These are phyloP conservation scores for Datnioides undecimradiatus DNA, from an alignment of 2,113 vertebrate species.

Conservation along the genomic window DNA sequence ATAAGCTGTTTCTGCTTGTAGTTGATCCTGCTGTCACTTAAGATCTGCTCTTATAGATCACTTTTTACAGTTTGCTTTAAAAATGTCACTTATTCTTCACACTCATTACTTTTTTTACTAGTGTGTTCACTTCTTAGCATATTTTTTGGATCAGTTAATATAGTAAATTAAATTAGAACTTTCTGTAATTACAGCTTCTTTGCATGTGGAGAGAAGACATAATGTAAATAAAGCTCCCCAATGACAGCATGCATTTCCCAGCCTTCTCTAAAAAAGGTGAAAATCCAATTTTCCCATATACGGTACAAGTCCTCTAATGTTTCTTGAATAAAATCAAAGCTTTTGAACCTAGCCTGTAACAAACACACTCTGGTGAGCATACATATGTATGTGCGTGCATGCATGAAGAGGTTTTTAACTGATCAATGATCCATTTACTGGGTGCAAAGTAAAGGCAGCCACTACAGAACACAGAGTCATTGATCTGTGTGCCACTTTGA, in stretches of 20 bases:
- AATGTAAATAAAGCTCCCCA: not conserved
- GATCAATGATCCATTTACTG: slow-evolving; percentile 45
- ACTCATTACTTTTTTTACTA: no score
- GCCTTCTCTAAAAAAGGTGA: not conserved
- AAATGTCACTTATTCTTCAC: no score
- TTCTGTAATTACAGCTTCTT: not conserved
- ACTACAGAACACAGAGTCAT: slow-evolving; percentile 3
- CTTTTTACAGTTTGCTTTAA: no score
- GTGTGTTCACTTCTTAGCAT: no score
- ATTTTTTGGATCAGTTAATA: no score
- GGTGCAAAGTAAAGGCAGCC: slow-evolving; percentile 9
- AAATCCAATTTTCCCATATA: not conserved
- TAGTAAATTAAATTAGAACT: no score
- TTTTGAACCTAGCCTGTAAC: not conserved
- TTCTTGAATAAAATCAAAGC: not conserved
- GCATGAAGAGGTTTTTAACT: slow-evolving; percentile 18
- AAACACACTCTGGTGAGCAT: not conserved
- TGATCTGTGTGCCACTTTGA: slow-evolving; percentile 16
- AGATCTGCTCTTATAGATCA: no score
- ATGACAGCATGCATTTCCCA: not conserved
- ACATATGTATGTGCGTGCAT: not conserved
- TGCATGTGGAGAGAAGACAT: not conserved
- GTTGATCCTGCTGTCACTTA: no score
- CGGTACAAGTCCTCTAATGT: not conserved
- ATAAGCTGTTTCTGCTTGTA: no score